Evolutionary conservation across 2,797 vertebrate species (phyloP), one percentile per base, ranked within the genome.

Genomic region (Octomys mimax): DNA sequence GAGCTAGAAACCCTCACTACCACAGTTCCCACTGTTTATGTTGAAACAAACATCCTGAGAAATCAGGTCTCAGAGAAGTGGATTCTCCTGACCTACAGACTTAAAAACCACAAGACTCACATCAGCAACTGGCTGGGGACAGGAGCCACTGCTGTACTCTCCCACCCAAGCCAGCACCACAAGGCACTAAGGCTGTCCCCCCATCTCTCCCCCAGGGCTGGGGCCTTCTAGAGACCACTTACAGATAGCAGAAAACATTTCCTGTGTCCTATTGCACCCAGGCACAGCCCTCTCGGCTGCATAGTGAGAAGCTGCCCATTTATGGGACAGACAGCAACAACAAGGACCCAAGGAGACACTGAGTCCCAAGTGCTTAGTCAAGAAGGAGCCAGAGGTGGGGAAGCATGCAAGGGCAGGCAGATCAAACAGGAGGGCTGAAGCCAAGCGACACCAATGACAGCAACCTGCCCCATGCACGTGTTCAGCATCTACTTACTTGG

Each of bases 401-500:
- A 82, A 81, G 31, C 3, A n/a, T 59, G 62, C 3, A 13, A 10
- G 26, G 68, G 36, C 22, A 62, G 42, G 49, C 33, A n/a, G 57
- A 24, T 28, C 18, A 36, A 10, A 14, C 42, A 46, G 68, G 19
- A 70, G 22, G 13, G 4, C 7, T 6, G 31, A 31, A 19, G 28
- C 46, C 11, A 3, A 28, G 14, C 4, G 6, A 8, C 5, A 73
- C 33, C 68, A 39, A 5, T 7, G 33, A 19, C 49, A 22, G 6
- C 62, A 42, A 6, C 49, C 39, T 86, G 26, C 88, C 92, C 75
- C 77, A 61, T 59, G 24, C 59, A 59, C 79, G 8, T 64, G 62
- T 68, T 66, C 61, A 75, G 73, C 36, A 52, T 84, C 95, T 96
- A 99, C 99, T 99, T 97, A 99, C 99, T 99, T 99, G 97, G 99